Evolutionary conservation across 2,113 vertebrate genomes (phyloP).

Genomic region (Hystrix brachyura): DNA sequence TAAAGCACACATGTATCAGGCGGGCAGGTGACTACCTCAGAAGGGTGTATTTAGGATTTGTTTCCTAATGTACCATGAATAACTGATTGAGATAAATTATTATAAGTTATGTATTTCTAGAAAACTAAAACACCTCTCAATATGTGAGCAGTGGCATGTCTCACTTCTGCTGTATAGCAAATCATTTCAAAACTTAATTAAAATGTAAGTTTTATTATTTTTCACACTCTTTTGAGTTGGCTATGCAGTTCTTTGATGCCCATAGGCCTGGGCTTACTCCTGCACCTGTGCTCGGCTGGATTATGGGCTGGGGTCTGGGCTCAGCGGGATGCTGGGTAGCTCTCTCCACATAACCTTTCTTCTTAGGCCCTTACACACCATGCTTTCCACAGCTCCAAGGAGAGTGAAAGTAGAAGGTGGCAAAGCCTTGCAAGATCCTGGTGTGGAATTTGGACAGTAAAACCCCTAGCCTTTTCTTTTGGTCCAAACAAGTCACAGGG

Average conservation of each 20-base stretch:
- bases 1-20: neutral
- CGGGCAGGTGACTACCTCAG: neutral
- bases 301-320: neutral
- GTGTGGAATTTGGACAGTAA: neutral
- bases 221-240: neutral
- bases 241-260: neutral
- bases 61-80: neutral
- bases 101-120: neutral
- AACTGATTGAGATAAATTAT: neutral
- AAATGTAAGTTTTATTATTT: neutral
- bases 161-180: neutral
- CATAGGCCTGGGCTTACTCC: neutral
- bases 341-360: neutral
- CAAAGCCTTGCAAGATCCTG: neutral
- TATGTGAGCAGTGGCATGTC: neutral
- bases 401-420: neutral
- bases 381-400: neutral
- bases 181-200: slow-evolving; percentile 10
- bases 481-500: neutral
- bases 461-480: neutral
- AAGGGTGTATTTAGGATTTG: neutral
- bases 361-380: neutral
- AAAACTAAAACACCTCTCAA: neutral
- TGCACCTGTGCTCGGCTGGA: neutral
- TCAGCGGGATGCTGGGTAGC: neutral